Evolutionary conservation across 2,888 invertebrate genomes (phyloP).

Genomic region (Philaethria dido): DNA sequence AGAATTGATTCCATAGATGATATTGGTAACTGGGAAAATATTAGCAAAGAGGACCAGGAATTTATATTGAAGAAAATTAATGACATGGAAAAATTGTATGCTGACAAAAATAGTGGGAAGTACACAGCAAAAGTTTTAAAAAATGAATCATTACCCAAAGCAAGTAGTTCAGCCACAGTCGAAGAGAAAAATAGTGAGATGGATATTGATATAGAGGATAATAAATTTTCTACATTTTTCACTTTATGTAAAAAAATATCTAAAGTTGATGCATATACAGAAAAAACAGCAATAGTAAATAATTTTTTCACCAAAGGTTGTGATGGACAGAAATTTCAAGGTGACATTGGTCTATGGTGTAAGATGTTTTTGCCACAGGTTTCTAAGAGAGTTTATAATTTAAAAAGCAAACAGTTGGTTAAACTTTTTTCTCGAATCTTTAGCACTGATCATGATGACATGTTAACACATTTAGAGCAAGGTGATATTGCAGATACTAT

Average conservation of each 20-base stretch:
- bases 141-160: constrained; percentile 56
- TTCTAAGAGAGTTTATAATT: constrained; percentile 93
- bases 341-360: constrained; percentile 91
- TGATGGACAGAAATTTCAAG: constrained; percentile 87
- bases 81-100: constrained; percentile 83
- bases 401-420: constrained; percentile 95
- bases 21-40: constrained; percentile 88
- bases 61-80: constrained; percentile 85
- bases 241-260: constrained; percentile 91
- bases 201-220: constrained; percentile 79
- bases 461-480: constrained; percentile 93
- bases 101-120: constrained; percentile 78
- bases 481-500: constrained; percentile 96
- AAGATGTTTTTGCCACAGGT: constrained; percentile 92
- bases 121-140: constrained; percentile 69
- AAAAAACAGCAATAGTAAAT: constrained; percentile 90
- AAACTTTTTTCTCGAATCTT: constrained; percentile 95
- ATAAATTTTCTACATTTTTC: constrained; percentile 90
- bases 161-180: constrained; percentile 24
- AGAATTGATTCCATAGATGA: constrained; percentile 91
- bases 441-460: constrained; percentile 87
- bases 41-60: constrained; percentile 87
- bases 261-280: constrained; percentile 90
- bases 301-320: constrained; percentile 86
- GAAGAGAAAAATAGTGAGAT: constrained; percentile 43